Evolutionary conservation across 2,888 invertebrate species (phyloP).

Genomic region (Opisthograptis luteolata): DNA sequence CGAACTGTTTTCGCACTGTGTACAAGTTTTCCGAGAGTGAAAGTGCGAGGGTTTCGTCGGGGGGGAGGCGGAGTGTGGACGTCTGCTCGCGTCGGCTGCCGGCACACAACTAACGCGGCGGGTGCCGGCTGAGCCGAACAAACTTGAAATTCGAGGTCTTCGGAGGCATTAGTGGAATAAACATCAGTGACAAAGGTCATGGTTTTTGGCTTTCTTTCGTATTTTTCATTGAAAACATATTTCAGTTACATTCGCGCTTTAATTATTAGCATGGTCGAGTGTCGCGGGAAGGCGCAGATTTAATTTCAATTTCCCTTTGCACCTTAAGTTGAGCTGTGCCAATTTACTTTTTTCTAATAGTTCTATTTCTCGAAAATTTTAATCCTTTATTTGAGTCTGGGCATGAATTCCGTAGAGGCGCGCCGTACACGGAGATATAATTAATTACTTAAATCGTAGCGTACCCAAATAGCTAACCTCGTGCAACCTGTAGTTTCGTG

Average conservation of each 20-base stretch:
- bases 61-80: slow-evolving; percentile 42
- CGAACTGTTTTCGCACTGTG: slow-evolving; percentile 46
- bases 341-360: too few relatives aligned
- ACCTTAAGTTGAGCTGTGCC: slow-evolving; percentile 2
- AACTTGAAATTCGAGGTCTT: slow-evolving; percentile 71
- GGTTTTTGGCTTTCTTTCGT: slow-evolving; percentile 48
- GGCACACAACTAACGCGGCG: slow-evolving; percentile 65
- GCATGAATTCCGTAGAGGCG: slow-evolving; percentile 13
- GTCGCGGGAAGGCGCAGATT: background rate
- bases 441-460: slow-evolving; percentile 12
- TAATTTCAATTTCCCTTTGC: background rate
- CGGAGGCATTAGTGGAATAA: slow-evolving; percentile 62
- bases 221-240: slow-evolving; percentile 7
- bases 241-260: background rate
- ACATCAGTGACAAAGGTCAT: slow-evolving; percentile 70
- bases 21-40: slow-evolving; percentile 53
- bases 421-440: slow-evolving; percentile 5
- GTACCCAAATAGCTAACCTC: background rate
- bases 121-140: slow-evolving; percentile 47
- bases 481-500: background rate
- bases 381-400: slow-evolving; percentile 8
- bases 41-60: slow-evolving; percentile 38
- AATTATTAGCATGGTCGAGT: background rate
- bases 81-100: slow-evolving; percentile 63
- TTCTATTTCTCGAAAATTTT: slow-evolving; percentile 9